These are phyloP conservation scores for Tachina lurida DNA, from an alignment of 2,888 invertebrate species.

Conservation along the genomic window DNA sequence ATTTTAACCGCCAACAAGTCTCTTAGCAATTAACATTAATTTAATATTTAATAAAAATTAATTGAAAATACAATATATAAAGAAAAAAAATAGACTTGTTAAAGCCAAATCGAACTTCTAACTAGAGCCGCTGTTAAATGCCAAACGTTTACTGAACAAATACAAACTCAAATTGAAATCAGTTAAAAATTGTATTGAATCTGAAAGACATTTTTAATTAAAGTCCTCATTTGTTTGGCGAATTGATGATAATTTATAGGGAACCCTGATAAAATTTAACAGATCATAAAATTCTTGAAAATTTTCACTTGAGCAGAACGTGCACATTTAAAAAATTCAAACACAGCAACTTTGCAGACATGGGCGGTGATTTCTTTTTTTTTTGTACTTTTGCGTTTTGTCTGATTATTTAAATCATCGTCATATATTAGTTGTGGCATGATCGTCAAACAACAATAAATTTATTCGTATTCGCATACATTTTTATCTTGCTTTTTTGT, in stretches of 20 bases:
- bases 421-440: conserved; percentile 44
- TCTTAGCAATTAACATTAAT: conserved; percentile 76
- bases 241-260: conserved; percentile 61
- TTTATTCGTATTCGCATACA: conserved; percentile 8
- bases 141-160: not conserved
- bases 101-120: conserved; percentile 70
- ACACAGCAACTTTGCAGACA: conserved; percentile 29
- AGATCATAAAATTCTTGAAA: conserved; percentile 80
- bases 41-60: conserved; percentile 65
- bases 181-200: conserved; percentile 32
- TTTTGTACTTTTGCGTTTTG: conserved; percentile 31
- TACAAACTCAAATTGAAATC: conserved; percentile 4
- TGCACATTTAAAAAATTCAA: not conserved
- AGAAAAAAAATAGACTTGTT: conserved; percentile 69
- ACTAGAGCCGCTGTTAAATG: conserved; percentile 59
- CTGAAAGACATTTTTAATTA: conserved; percentile 17
- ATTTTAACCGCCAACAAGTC: conserved; percentile 13
- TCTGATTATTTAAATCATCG: conserved; percentile 56
- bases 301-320: conserved; percentile 75
- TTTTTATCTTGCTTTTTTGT: conserved; percentile 5
- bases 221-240: conserved; percentile 39
- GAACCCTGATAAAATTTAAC: conserved; percentile 79
- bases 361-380: conserved; percentile 59
- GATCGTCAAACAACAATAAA: conserved; percentile 50
- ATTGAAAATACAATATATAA: conserved; percentile 29